A percentile compares a stretch with the other conserved stretches of the same genome.
These are phyloP conservation scores for Drosophila bipectinata DNA, from an alignment of 1,140 invertebrate genomes.

Conservation along the genomic window DNA sequence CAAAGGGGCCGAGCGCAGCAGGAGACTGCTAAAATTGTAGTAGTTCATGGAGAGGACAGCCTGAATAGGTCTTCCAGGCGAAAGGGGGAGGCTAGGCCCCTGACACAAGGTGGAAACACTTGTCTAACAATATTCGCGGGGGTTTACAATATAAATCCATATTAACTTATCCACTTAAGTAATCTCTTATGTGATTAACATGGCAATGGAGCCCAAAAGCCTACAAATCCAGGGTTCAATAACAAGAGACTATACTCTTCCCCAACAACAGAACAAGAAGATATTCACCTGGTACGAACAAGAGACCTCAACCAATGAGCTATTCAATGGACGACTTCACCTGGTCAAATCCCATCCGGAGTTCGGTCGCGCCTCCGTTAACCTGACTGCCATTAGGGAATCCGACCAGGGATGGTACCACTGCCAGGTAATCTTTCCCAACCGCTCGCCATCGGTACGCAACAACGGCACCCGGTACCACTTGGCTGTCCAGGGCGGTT, in stretches of 20 bases:
- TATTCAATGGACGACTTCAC: conserved; percentile 90
- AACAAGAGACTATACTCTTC: neutral
- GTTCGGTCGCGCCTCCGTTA: conserved; percentile 92
- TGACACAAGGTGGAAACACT: neutral
- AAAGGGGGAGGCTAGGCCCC: neutral
- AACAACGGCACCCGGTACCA: conserved; percentile 96
- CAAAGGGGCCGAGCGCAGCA: conserved; percentile 31
- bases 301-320: conserved; percentile 87
- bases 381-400: conserved; percentile 94
- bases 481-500: conserved; percentile 90
- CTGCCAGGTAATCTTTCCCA: conserved; percentile 94
- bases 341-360: conserved; percentile 85
- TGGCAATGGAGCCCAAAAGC: neutral
- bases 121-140: neutral
- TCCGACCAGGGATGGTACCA: conserved; percentile 96
- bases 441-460: conserved; percentile 91
- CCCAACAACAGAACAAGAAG: conserved; percentile 86
- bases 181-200: too few species aligned
- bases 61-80: neutral
- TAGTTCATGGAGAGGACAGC: conserved; percentile 20
- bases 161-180: too few species aligned
- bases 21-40: conserved; percentile 68
- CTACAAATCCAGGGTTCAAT: neutral
- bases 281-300: conserved; percentile 93
- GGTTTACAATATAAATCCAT: neutral